Base-by-base conservation (phyloP, 2,888 invertebrate genomes). In the Spodoptera picta region DNA sequence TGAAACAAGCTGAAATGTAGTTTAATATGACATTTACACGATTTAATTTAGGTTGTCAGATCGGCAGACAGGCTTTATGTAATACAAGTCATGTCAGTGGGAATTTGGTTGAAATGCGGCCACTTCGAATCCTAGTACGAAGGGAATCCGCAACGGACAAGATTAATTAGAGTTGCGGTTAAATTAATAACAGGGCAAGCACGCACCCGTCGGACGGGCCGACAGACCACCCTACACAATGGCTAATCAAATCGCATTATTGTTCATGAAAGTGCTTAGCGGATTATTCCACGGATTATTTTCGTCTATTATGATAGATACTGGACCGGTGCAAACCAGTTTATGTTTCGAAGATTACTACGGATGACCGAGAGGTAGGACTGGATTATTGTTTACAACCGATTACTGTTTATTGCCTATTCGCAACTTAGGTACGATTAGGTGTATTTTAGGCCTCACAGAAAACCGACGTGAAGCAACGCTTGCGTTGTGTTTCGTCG, bases 121-220 rank as follows among this genome's bases (percentile, higher is more conserved):
- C 72, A 78, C 77, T 78, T 75, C 75, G 78, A 77, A 80, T 80
- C 73, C 71, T 82, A 74, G 80, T 70, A 71, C 79, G 78, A 90
- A 84, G 92, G 90, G 89, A 90, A 81, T 86, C 85, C 90, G 75
- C 90, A 90, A 80, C 89, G 87, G 91, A 87, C 86, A 87, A 91
- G 92, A 93, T 93, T 93, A 93, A 94, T 94, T 93, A 93, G 90
- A 90, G 85, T 86, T 84, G 87, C 79, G 90, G 91, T 90, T 89
- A 90, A 91, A 93, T 93, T 93, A 93, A 93, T 93, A 94, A 90
- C 90, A 83, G 84, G 83, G 73, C 79, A 82, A 82, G 87, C 87
- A 87, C 89, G 88, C 88, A 86, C 85, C 85, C 86, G 81, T 65
- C 79, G 75, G 81, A 63, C 79, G 76, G 74, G 75, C 73, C 75